phyloP scores from a whole-genome alignment of 2,113 vertebrate species.

The Ailurus styani region DNA sequence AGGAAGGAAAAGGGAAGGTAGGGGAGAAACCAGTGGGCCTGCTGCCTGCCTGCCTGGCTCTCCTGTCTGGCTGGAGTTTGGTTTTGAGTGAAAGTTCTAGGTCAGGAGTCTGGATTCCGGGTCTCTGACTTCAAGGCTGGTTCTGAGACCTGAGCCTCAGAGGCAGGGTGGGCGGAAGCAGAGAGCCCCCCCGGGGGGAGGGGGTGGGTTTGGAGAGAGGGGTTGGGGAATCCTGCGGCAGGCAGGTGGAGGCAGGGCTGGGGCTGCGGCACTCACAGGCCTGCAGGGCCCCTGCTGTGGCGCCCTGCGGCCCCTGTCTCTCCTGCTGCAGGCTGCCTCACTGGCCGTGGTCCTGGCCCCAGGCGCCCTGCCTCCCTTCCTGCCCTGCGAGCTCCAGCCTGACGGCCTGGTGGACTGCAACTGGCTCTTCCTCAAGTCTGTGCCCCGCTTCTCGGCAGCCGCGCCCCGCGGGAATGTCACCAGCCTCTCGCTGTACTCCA shows the following conservation, averaged over 20 bases:
- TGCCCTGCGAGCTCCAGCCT: constrained; percentile 66
- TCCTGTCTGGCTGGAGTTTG: not conserved
- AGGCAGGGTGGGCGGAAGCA: not conserved
- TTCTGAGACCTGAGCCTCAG: not conserved
- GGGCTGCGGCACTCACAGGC: not conserved
- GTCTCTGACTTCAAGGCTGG: not conserved
- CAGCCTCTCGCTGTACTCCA: constrained; percentile 54
- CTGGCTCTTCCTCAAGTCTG: constrained; percentile 58
- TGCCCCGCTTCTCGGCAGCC: constrained; percentile 17
- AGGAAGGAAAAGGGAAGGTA: not conserved
- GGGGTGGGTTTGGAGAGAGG: too few relatives aligned
- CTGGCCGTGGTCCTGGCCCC: not conserved
- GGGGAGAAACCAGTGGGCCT: accelerated
- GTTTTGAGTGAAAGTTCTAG: not conserved
- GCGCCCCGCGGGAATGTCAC: constrained; percentile 22
- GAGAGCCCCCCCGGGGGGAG: not conserved
- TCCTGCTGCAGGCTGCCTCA: not conserved
- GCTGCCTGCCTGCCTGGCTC: not conserved
- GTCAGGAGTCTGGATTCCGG: not conserved
- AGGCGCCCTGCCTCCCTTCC: constrained; percentile 58
- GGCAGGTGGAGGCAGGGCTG: not conserved
- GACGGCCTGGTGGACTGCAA: constrained; percentile 45
- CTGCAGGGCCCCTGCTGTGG: not conserved
- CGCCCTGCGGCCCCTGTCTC: not conserved
- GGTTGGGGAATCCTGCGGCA: not conserved